Evolutionary conservation across 2,113 vertebrate species (phyloP).

Genomic region (Gymnarchus niloticus): DNA sequence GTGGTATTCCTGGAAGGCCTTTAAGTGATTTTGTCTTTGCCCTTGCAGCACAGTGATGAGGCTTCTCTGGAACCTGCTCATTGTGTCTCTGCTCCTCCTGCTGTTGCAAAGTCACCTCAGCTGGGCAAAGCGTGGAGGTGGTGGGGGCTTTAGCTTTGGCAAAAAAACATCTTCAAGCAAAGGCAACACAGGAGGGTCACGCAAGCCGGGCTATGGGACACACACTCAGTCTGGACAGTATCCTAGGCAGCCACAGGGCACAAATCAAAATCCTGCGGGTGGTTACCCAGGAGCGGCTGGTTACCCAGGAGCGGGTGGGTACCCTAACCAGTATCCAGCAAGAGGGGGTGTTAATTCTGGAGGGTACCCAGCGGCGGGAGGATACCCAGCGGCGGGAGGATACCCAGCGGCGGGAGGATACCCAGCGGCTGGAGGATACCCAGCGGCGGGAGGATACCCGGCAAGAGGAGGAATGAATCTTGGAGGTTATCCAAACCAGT

Average conservation of each 20-base stretch:
- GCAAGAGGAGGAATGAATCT: constrained; percentile 19
- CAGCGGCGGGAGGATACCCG: constrained; percentile 33
- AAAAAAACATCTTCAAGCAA: constrained; percentile 31
- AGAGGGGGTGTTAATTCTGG: constrained; percentile 21
- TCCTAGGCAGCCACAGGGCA: constrained; percentile 22
- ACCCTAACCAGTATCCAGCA: constrained; percentile 31
- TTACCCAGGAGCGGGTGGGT: constrained; percentile 24
- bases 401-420: constrained; percentile 30
- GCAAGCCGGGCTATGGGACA: constrained; percentile 29
- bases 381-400: constrained; percentile 8
- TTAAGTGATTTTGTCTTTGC: not conserved
- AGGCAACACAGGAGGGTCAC: constrained; percentile 16
- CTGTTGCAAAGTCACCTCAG: constrained; percentile 32
- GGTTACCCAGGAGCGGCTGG: not conserved
- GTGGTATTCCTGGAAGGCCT: not conserved
- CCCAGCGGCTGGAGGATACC: constrained; percentile 31
- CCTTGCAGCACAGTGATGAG: constrained; percentile 39
- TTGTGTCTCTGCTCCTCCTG: constrained; percentile 37
- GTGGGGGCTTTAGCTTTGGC: constrained; percentile 29
- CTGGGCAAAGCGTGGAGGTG: constrained; percentile 30
- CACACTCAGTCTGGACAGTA: constrained; percentile 29
- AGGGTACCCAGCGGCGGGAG: constrained; percentile 23
- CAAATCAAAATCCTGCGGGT: constrained; percentile 23
- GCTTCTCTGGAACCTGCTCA: constrained; percentile 24
- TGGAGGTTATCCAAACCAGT: constrained; percentile 25